phyloP scores from a whole-genome alignment of 2,888 invertebrate genomes.

The Argyra leucocephala region DNA sequence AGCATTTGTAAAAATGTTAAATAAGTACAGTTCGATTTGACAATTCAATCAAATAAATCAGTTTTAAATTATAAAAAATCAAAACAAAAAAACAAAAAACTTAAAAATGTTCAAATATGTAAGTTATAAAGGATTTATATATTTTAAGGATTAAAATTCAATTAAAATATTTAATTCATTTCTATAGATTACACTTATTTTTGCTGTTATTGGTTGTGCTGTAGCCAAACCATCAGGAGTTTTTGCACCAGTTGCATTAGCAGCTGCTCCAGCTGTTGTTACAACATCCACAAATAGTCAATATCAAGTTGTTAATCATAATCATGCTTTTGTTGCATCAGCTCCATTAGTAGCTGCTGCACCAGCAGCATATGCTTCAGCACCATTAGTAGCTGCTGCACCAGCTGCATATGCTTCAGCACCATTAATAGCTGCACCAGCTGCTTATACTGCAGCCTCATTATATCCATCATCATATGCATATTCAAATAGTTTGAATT shows the following conservation, averaged over 20 bases:
- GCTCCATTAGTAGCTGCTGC: background rate
- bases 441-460: background rate
- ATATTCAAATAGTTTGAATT: background rate
- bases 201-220: background rate
- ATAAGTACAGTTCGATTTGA: background rate
- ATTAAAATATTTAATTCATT: background rate
- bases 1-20: background rate
- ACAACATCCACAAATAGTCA: background rate
- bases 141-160: background rate
- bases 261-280: background rate
- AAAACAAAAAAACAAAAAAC: background rate
- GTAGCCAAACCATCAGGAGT: background rate
- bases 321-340: background rate
- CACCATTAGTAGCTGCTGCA: no score
- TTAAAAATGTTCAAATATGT: background rate
- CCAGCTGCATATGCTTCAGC: no score
- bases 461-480: background rate
- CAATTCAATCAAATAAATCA: background rate
- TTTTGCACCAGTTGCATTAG: background rate
- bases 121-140: background rate
- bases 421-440: no score
- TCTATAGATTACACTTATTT: background rate
- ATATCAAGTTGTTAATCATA: background rate
- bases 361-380: background rate
- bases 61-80: background rate